Base-by-base conservation (phyloP, 2,113 vertebrate genomes). In the Oxyruncus cristatus region DNA sequence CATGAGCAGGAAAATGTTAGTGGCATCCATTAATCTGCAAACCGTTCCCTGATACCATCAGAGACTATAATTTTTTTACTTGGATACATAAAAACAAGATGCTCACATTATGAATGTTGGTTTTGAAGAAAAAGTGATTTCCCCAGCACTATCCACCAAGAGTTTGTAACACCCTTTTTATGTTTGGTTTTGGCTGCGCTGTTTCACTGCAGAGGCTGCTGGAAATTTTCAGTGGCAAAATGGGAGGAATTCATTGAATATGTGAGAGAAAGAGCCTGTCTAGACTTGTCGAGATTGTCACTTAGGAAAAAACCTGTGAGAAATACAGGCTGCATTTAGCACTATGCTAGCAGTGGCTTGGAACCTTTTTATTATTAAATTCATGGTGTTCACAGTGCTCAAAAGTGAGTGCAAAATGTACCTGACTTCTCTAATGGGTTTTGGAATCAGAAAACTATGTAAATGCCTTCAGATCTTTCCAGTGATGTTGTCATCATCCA, bases 381-480 rank as follows among this genome's bases (percentile, higher is more conserved):
- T 93, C 32, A 11, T 80, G 46, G 61, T 72, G 79, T 72, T 96
- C 79, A 56, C 65, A 53, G 70, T 53, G 56, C 84, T 97, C 81
- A 92, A 83, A 94, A 93, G 61, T 42, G 42, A 94, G 59, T 94
- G 86, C n/a, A 89, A 85, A 93, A 89, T 87, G 41, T 73, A 77
- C 49, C 85, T 92, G 91, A 91, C 70, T 92, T 88, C 63, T 85
- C 63, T 89, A 95, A 95, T 83, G 86, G 71, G 33, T 83, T 95
- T 82, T 82, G 50, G 55, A 92, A 79, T 78, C 88, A 89, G 92
- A 91, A 97, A 97, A 93, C 81, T 80, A 94, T 77, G 67, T 67
- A 95, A 85, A 93, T 78, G 66, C 37, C 27, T 92, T 22, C 81
- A 90, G 80, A 90, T 73, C 72, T 91, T 91, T 85, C 83, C 73